A percentile compares a stretch with the other conserved stretches of the same genome.
Evolutionary conservation across 2,797 vertebrate species (phyloP).

Genomic region (Squalus acanthias): DNA sequence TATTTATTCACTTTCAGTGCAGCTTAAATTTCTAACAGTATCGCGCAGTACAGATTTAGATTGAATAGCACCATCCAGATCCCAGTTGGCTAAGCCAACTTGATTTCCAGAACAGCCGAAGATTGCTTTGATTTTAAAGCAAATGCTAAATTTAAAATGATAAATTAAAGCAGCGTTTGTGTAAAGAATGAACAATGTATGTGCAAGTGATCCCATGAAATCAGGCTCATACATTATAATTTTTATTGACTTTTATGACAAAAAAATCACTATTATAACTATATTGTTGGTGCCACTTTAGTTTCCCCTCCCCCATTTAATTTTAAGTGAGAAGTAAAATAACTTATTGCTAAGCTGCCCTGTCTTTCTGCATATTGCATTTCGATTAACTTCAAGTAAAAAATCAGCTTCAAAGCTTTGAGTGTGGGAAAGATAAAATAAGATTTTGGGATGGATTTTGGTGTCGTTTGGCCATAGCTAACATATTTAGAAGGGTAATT

Average conservation of each 20-base stretch:
- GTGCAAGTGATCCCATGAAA: background rate
- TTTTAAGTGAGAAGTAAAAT: background rate
- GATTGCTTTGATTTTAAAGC: constrained; percentile 7
- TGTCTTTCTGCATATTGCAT: background rate
- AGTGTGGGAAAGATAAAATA: background rate
- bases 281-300: background rate
- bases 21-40: constrained; percentile 22
- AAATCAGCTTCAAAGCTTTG: background rate
- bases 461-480: background rate
- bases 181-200: background rate
- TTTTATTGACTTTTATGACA: background rate
- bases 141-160: background rate
- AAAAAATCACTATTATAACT: background rate
- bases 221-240: background rate
- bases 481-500: background rate
- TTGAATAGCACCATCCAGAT: constrained; percentile 17
- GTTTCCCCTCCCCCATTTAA: background rate
- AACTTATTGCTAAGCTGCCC: background rate
- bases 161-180: background rate
- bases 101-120: constrained; percentile 10
- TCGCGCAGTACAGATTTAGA: background rate
- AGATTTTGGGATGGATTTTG: background rate
- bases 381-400: background rate
- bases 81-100: background rate
- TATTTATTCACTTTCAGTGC: constrained; percentile 27